Conservation (phyloP, 2,888 invertebrate species). For the Scrobipalpa costella region DNA sequence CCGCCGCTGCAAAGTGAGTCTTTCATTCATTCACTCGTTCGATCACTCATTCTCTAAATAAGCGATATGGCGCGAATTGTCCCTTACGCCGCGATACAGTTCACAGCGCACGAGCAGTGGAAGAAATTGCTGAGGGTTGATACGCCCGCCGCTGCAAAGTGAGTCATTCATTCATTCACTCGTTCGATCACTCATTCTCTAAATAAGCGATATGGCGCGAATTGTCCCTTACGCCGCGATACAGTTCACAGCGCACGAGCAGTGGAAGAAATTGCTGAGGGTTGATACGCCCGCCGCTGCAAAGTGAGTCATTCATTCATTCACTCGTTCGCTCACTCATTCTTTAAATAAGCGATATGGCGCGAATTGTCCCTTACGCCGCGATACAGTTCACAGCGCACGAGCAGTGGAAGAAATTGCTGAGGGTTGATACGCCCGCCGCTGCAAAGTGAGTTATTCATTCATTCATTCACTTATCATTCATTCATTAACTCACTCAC, state of each 20-base stretch:
- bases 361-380: slow-evolving; percentile 98
- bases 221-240: slow-evolving; percentile 99
- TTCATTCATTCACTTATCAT: too few species aligned
- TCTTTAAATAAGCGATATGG: too few species aligned
- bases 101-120: slow-evolving; percentile 98
- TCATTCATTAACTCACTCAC: slow-evolving; percentile 1
- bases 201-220: slow-evolving; percentile 96
- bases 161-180: slow-evolving; percentile 35
- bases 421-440: too few species aligned
- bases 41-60: not conserved
- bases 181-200: not conserved
- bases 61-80: slow-evolving; percentile 93
- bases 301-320: too few species aligned
- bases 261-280: slow-evolving; percentile 92
- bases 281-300: too few species aligned
- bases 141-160: too few species aligned
- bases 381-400: slow-evolving; percentile 92
- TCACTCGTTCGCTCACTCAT: too few species aligned
- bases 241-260: slow-evolving; percentile 98
- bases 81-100: slow-evolving; percentile 99
- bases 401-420: slow-evolving; percentile 50
- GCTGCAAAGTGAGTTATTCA: too few species aligned
- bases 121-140: slow-evolving; percentile 90
- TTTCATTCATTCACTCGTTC: slow-evolving; percentile 20
- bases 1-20: slow-evolving; percentile 55